phyloP scores from a whole-genome alignment of 2,888 invertebrate genomes.

The Pristionchus arcanus region DNA sequence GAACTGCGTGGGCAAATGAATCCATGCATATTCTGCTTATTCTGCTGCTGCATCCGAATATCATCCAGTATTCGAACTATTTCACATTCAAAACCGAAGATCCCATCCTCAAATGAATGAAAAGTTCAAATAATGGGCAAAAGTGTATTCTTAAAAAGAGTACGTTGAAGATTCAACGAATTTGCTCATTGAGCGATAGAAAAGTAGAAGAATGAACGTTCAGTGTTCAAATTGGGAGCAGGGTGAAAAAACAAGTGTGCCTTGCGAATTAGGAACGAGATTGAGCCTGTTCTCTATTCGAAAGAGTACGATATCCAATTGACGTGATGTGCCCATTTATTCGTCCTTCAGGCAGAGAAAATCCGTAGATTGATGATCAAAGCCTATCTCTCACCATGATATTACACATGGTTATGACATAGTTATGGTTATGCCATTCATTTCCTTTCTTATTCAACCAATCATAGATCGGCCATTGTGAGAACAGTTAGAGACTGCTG shows the following conservation, averaged over 20 bases:
- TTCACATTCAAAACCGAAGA: background rate
- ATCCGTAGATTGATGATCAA: background rate
- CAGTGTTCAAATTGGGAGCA: background rate
- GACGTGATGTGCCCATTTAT: background rate
- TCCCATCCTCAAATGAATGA: background rate
- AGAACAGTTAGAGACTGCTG: background rate
- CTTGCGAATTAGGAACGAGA: slow-evolving; percentile 7
- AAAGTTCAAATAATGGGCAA: background rate
- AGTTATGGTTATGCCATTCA: background rate
- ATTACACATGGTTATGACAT: slow-evolving; percentile 8
- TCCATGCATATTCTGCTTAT: background rate
- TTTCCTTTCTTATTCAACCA: background rate
- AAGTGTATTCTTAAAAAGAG: background rate
- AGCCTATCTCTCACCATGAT: background rate
- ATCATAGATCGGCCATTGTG: background rate
- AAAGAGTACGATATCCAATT: background rate
- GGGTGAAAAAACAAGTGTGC: background rate
- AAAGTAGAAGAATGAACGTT: background rate
- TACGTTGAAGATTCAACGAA: background rate
- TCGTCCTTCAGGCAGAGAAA: background rate
- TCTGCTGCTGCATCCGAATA: background rate
- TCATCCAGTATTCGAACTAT: background rate
- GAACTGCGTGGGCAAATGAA: slow-evolving; percentile 2
- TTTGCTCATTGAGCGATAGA: background rate
- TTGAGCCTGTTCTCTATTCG: background rate